Conservation (phyloP, 2,888 invertebrate species). For the Agrenia bidenticulata region DNA sequence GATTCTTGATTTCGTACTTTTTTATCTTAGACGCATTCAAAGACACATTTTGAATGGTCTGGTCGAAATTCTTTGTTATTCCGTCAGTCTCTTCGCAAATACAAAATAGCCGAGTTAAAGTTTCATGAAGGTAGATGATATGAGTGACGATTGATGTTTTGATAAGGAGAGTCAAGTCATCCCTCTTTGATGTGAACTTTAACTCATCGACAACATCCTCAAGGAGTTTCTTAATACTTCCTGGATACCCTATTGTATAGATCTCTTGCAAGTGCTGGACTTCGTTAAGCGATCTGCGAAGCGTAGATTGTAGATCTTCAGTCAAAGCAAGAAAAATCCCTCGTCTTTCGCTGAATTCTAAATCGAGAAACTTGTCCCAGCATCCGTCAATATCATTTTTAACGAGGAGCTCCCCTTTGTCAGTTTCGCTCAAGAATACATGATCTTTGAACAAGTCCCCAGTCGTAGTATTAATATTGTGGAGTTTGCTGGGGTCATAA, state of each 20-base stretch:
- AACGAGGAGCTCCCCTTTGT: constrained; percentile 28
- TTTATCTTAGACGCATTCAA: background rate
- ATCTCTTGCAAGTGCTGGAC: constrained; percentile 30
- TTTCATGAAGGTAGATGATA: constrained; percentile 21
- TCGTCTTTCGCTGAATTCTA: constrained; percentile 27
- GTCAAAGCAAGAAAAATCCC: constrained; percentile 35
- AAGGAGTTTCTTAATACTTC: constrained; percentile 22
- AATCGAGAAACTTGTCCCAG: constrained; percentile 35
- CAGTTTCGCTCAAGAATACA: constrained; percentile 28
- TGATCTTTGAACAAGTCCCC: constrained; percentile 32
- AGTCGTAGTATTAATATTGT: constrained; percentile 10
- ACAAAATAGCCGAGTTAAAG: constrained; percentile 12
- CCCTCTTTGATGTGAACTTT: constrained; percentile 22
- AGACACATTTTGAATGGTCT: constrained; percentile 4
- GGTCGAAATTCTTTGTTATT: constrained; percentile 23
- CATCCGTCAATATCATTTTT: constrained; percentile 26
- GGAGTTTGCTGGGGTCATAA: constrained; percentile 2
- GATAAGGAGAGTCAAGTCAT: constrained; percentile 26
- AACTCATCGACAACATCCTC: constrained; percentile 29
- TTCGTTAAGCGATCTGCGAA: constrained; percentile 13
- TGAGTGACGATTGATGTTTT: constrained; percentile 30
- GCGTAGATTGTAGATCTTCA: constrained; percentile 35
- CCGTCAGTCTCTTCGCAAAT: constrained; percentile 10
- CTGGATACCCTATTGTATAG: constrained; percentile 31
- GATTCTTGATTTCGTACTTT: background rate